phyloP scores from a whole-genome alignment of 2,888 invertebrate genomes.

The Pyrgus malvae region DNA sequence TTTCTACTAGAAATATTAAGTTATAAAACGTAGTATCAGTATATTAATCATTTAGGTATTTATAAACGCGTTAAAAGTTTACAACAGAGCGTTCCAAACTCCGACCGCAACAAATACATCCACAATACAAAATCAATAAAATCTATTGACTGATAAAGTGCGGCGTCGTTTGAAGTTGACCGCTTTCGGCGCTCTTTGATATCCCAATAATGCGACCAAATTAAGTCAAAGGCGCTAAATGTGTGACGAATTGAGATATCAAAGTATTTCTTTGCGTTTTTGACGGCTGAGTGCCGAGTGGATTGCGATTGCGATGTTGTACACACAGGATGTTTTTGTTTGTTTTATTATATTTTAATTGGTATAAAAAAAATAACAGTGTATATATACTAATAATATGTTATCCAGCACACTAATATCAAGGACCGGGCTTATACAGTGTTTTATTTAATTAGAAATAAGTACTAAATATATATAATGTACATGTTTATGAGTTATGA shows the following conservation, averaged over 20 bases:
- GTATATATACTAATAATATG: too few relatives aligned
- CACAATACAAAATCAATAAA: slow-evolving; percentile 78
- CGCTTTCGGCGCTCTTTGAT: slow-evolving; percentile 73
- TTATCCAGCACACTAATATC: too few relatives aligned
- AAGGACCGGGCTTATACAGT: too few relatives aligned
- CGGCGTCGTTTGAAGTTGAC: slow-evolving; percentile 63
- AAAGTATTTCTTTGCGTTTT: slow-evolving; percentile 69
- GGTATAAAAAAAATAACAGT: too few relatives aligned
- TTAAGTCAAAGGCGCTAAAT: slow-evolving; percentile 76
- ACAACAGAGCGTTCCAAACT: not conserved
- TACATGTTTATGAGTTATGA: too few relatives aligned
- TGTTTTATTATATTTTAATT: too few relatives aligned
- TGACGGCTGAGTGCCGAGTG: slow-evolving; percentile 48
- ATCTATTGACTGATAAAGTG: slow-evolving; percentile 52
- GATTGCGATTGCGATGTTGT: slow-evolving; percentile 29
- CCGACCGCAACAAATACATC: slow-evolving; percentile 13
- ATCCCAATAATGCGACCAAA: slow-evolving; percentile 76
- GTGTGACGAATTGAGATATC: slow-evolving; percentile 79
- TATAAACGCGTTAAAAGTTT: not conserved
- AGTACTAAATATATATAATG: too few relatives aligned
- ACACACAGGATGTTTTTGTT: slow-evolving; percentile 26
- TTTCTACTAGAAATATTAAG: too few relatives aligned
- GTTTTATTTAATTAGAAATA: too few relatives aligned
- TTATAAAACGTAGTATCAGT: too few relatives aligned
- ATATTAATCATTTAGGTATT: not conserved